Conservation (phyloP, 2,113 vertebrate genomes). For the Oncorhynchus clarkii region DNA sequence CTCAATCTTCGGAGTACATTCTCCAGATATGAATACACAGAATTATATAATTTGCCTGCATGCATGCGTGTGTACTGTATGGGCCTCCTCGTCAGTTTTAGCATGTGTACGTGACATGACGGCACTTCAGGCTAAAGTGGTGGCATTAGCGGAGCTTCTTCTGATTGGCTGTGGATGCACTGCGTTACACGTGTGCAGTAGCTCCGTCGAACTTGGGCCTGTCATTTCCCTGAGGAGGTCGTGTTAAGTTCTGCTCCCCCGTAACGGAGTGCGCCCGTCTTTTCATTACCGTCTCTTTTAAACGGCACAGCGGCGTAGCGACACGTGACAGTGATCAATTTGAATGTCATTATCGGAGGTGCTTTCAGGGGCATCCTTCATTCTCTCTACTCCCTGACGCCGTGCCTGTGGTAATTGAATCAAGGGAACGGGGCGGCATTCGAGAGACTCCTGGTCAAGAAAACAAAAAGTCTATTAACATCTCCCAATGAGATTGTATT, state of each 20-base stretch:
- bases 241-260: slow-evolving; percentile 67
- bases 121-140: neutral
- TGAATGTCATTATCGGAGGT: slow-evolving; percentile 71
- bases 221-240: slow-evolving; percentile 55
- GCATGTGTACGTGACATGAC: neutral
- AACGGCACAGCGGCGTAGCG: slow-evolving; percentile 55
- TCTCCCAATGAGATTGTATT: slow-evolving; percentile 60
- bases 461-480: slow-evolving; percentile 75
- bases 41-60: neutral
- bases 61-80: neutral
- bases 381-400: slow-evolving; percentile 60
- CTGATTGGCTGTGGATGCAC: neutral
- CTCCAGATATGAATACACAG: too few species aligned
- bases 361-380: slow-evolving; percentile 59
- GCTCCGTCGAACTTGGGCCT: neutral
- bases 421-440: slow-evolving; percentile 48
- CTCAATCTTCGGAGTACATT: too few species aligned
- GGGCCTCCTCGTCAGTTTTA: slow-evolving; percentile 6
- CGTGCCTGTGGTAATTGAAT: slow-evolving; percentile 65
- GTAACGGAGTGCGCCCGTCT: slow-evolving; percentile 65
- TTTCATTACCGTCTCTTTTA: slow-evolving; percentile 67
- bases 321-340: slow-evolving; percentile 68
- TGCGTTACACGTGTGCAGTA: neutral
- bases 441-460: slow-evolving; percentile 64
- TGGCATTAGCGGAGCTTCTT: neutral